Percentiles rank a stretch among this genome's conserved stretches.
These are phyloP conservation scores for Leucophora obtusa DNA, from an alignment of 2,888 invertebrate species.

Conservation along the genomic window DNA sequence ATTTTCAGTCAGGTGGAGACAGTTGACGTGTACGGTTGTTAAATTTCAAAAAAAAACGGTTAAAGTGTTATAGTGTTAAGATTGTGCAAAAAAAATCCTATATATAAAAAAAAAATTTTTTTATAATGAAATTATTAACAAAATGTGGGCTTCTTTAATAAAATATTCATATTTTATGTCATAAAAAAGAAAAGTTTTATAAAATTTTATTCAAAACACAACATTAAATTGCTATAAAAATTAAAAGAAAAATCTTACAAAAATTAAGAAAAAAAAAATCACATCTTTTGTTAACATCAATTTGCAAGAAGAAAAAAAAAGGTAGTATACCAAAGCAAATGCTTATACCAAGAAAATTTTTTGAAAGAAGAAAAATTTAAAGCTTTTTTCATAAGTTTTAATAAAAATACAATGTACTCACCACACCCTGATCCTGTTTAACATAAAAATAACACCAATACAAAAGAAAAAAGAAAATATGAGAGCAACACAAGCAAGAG, in stretches of 20 bases:
- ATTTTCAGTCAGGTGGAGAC: slow-evolving; percentile 78
- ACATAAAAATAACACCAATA: slow-evolving; percentile 57
- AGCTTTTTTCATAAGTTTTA: slow-evolving; percentile 42
- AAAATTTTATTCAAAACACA: slow-evolving; percentile 43
- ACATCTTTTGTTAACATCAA: slow-evolving; percentile 49
- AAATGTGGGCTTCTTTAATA: neutral
- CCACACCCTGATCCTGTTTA: slow-evolving; percentile 76
- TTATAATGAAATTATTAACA: slow-evolving; percentile 3
- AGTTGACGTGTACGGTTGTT: slow-evolving; percentile 77
- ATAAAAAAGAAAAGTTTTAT: neutral
- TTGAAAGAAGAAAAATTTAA: slow-evolving; percentile 35
- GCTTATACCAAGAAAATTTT: slow-evolving; percentile 44
- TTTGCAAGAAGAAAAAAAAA: slow-evolving; percentile 54
- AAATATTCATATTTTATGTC: neutral
- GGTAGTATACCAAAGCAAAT: slow-evolving; percentile 61
- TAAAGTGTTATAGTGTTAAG: slow-evolving; percentile 65
- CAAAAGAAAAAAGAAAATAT: slow-evolving; percentile 10
- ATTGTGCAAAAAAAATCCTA: slow-evolving; percentile 55
- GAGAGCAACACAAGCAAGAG: slow-evolving; percentile 34
- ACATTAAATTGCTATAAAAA: slow-evolving; percentile 33
- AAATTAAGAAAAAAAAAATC: slow-evolving; percentile 28
- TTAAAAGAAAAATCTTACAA: slow-evolving; percentile 19
- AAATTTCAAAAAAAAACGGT: slow-evolving; percentile 66
- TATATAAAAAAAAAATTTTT: slow-evolving; percentile 39
- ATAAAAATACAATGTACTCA: slow-evolving; percentile 68